These are phyloP conservation scores for Crotalus helleri DNA, from an alignment of 2,113 vertebrate species.

Conservation along the genomic window DNA sequence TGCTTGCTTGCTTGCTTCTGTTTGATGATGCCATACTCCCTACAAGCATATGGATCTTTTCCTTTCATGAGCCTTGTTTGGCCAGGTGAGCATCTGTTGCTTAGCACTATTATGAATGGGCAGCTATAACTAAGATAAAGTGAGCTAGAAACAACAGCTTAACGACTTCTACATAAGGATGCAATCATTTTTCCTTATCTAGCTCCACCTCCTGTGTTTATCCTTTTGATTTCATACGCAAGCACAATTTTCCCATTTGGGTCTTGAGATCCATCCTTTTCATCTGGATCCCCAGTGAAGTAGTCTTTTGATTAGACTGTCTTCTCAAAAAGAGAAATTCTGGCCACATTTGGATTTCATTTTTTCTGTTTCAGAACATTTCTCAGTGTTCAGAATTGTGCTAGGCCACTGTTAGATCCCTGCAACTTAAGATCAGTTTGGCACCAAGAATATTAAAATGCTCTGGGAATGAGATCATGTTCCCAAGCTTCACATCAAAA, in stretches of 20 bases:
- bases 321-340: background rate
- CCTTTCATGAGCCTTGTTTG: slow-evolving; percentile 62
- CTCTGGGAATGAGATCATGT: background rate
- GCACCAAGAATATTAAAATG: background rate
- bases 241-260: slow-evolving; percentile 37
- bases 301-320: background rate
- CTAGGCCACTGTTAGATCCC: background rate
- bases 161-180: slow-evolving; percentile 55
- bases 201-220: slow-evolving; percentile 60
- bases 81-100: slow-evolving; percentile 77
- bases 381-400: background rate
- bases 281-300: background rate
- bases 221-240: slow-evolving; percentile 27
- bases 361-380: background rate
- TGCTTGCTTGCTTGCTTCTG: slow-evolving; percentile 56
- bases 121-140: slow-evolving; percentile 66
- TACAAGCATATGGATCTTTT: slow-evolving; percentile 67
- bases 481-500: background rate
- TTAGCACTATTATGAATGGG: slow-evolving; percentile 63
- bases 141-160: slow-evolving; percentile 69
- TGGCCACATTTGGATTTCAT: background rate
- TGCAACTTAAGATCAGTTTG: background rate
- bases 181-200: slow-evolving; percentile 62
- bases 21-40: slow-evolving; percentile 50
- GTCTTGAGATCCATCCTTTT: slow-evolving; percentile 8